Evolutionary conservation across 92 coral and sea anemone genomes (phyloP), one percentile per base, ranked within the genome.

Genomic region (Desmophyllum pertusum): DNA sequence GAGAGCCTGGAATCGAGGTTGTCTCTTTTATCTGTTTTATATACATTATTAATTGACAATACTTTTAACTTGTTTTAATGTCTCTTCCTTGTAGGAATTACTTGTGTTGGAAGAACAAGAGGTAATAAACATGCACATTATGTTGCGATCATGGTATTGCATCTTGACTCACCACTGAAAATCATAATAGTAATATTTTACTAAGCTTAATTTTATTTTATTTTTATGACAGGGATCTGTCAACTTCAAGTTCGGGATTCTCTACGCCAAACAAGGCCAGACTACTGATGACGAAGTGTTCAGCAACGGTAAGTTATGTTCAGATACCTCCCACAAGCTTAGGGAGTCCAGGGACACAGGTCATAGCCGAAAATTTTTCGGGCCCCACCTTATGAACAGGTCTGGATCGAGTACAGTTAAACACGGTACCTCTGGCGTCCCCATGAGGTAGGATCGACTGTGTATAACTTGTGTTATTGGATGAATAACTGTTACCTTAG

Each of bases 21-120:
- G n/a, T n/a, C n/a, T n/a, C n/a, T n/a, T n/a, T n/a, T n/a, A n/a
- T n/a, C n/a, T n/a, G n/a, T 33, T 25, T 43, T 25, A 13, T 29
- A 19, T 76, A 18, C 51, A 13, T 45, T 41, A 21, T 36, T 15
- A 21, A 46, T 18, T 19, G 13, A 7, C 35, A 27, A 27, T 11
- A 15, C 7, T 48, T 33, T 13, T 42, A 3, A n/a, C n/a, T n/a
- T 75, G 19, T 63, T 64, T 50, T 45, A n/a, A n/a, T n/a, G n/a
- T n/a, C n/a, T n/a, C 69, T 51, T 30, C 46, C 35, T 75, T 52
- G 8, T 59, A 95, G 98, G 98, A 96, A 84, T 90, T 96, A 37
- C 91, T 96, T 33, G 97, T 90, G 17, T 80, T 96, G n/a, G 98
- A 96, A 85, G 98, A 96, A 84, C 98, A 96, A 87, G 98, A 96